Conservation (phyloP, 2,888 invertebrate species). For the Alcis repandata region DNA sequence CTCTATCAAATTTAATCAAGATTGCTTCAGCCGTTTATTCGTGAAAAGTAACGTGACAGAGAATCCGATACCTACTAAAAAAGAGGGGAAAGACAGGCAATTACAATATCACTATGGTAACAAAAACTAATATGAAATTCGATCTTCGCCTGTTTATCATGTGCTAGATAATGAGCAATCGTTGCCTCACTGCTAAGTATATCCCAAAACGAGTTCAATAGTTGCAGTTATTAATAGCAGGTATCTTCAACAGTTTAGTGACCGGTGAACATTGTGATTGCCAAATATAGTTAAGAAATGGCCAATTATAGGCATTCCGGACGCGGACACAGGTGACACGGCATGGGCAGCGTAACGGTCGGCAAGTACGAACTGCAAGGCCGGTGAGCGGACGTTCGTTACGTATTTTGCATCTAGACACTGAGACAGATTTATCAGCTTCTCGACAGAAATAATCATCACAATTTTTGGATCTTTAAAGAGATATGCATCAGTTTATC, state of each 20-base stretch:
- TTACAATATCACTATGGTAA: too few relatives aligned
- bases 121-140: neutral
- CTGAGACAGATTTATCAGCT: slow-evolving; percentile 6
- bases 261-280: slow-evolving; percentile 16
- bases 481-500: too few relatives aligned
- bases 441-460: too few relatives aligned
- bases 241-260: slow-evolving; percentile 19
- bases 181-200: neutral
- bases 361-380: slow-evolving; percentile 49
- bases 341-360: neutral
- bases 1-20: too few relatives aligned
- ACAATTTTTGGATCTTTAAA: too few relatives aligned
- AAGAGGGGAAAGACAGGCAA: too few relatives aligned
- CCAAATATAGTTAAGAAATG: slow-evolving; percentile 34
- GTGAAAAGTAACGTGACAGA: too few relatives aligned
- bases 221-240: slow-evolving; percentile 4
- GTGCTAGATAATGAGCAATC: neutral
- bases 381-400: slow-evolving; percentile 32
- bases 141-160: neutral
- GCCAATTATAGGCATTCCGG: slow-evolving; percentile 50
- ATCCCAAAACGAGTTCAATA: slow-evolving; percentile 27
- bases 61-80: too few relatives aligned
- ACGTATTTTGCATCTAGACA: slow-evolving; percentile 4
- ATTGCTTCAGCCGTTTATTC: too few relatives aligned
- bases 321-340: slow-evolving; percentile 29